Evolutionary conservation across 2,797 vertebrate genomes (phyloP), one percentile per base, ranked within the genome.

Genomic region (Bradypodion pumilum): DNA sequence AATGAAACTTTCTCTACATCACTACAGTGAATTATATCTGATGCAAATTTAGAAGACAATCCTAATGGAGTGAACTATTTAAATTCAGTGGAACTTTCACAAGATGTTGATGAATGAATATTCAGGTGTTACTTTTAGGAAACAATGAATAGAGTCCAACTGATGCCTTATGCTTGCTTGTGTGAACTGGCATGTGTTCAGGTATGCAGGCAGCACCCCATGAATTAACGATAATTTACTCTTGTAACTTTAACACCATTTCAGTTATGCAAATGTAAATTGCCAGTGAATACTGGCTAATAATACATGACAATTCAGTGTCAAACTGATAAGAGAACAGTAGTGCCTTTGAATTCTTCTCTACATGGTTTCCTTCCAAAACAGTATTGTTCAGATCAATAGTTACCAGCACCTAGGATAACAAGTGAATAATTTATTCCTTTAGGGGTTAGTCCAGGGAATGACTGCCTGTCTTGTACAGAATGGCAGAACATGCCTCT

Each of bases 321-420:
- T 12, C 10, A 49, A 5, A 27, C 87, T 87, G 85, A 69, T 82
- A 86, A 72, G n/a, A 60, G n/a, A 56, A 83, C 77, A 0, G 25
- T 44, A 59, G 37, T 59, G 32, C 74, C 49, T 49, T 7, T 12
- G 5, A 10, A 27, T 60, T 13, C 35, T 76, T 40, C 13, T 40
- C 52, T 21, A 27, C 23, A 27, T 60, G 52, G 35, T 21, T 56
- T 35, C 7, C 19, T 15, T 56, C 16, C 29, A n/a, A 52, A 75
- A 35, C n/a, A 21, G 56, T 75, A 75, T 4, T 35, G 1, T 75
- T 75, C 12, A 21, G 29, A 74, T 27, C 29, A 56, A 75, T 21
- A 70, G 40, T 69, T 80, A 56, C 46, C 16, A 35, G 25, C 27
- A 69, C 37, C 46, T 69, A 56, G 46, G 32, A n/a, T 35, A 15